Evolutionary conservation across 2,113 vertebrate species (phyloP), one percentile per base, ranked within the genome.

Genomic region (Tachuris rubrigastra): DNA sequence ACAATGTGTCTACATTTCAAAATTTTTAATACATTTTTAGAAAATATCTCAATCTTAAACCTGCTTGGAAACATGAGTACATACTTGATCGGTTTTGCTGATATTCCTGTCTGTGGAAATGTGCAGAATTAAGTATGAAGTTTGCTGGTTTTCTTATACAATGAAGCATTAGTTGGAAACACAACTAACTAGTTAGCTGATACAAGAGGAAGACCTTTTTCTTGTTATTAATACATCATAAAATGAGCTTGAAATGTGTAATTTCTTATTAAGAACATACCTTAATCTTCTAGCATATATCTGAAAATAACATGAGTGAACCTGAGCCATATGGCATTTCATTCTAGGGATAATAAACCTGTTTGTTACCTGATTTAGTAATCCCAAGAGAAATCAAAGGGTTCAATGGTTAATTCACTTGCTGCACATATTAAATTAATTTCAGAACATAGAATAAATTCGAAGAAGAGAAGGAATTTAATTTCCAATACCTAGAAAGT

Each of bases 361-460:
- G 46, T 93, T 95, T 77, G 68, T 73, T 88, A 93, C 71, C 59
- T 88, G 62, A 90, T 84, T 88, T 58, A 92, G 72, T 66, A 81
- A 89, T n/a, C 79, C 41, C 76, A 81, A 78, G 60, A 95, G 86
- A 90, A 94, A 95, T 92, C 76, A 80, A 81, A 77, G 23, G 8
- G 30, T 89, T 87, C 60, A 81, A 46, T 52, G 60, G n/a, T 90
- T 81, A 94, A 92, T 89, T 93, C 33, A 78, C 62, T 78, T 89
- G 56, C 25, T 72, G 69, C 35, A 84, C 49, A 35, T 49, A 86
- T 30, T 88, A 80, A 79, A 90, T 82, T 84, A 12, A 87, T 46
- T 55, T 82, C 41, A 89, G 66, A 95, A 85, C 19, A n/a, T 8
- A 85, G 41, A 85, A 92, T 49, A 93, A 93, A 92, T 81, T 87